Evolutionary conservation across 1,140 invertebrate species (phyloP).

Genomic region (Drosophila navojoa): DNA sequence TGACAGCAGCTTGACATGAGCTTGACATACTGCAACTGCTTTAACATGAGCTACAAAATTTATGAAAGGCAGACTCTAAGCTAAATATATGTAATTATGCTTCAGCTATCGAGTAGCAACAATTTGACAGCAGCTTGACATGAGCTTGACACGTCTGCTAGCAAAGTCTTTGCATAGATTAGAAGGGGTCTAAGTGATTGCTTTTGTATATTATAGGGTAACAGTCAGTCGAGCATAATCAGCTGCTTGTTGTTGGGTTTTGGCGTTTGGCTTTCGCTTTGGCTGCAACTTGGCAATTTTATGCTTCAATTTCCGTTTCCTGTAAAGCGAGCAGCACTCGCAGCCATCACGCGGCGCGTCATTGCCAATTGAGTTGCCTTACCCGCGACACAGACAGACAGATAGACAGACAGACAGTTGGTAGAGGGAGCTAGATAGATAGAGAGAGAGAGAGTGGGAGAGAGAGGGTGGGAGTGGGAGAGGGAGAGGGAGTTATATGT

Average conservation of each 20-base stretch:
- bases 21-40: no score
- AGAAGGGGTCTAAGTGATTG: no score
- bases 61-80: no score
- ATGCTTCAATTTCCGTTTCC: slow-evolving; percentile 82
- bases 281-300: slow-evolving; percentile 75
- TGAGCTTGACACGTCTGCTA: no score
- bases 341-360: slow-evolving; percentile 52
- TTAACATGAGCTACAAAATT: no score
- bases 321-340: slow-evolving; percentile 45
- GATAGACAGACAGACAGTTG: slow-evolving; percentile 17
- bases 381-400: slow-evolving; percentile 27
- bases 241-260: not conserved
- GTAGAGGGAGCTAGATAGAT: not conserved
- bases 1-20: no score
- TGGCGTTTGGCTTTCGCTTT: slow-evolving; percentile 22
- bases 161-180: no score
- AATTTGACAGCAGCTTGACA: no score
- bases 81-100: no score
- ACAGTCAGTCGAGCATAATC: not conserved
- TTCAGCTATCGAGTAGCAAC: no score
- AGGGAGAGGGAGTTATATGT: slow-evolving; percentile 14
- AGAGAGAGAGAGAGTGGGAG: slow-evolving; percentile 7
- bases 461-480: slow-evolving; percentile 1
- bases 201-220: not conserved
- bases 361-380: slow-evolving; percentile 68